A percentile compares a stretch with the other conserved stretches of the same genome.
phyloP scores from a whole-genome alignment of 2,797 vertebrate species.

The Chelon auratus region DNA sequence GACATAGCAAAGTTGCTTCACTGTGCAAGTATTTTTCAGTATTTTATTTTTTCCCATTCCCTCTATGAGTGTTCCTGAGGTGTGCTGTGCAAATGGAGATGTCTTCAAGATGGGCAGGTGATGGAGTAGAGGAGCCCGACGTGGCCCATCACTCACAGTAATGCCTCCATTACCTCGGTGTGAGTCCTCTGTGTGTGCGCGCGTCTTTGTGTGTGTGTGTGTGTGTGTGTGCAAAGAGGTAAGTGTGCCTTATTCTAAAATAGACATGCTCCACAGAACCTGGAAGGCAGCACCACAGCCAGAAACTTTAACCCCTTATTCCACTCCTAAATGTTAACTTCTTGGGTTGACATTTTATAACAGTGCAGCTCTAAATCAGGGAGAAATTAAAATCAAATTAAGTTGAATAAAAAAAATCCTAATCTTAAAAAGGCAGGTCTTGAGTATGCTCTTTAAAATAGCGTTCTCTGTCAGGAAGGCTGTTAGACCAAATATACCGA shows the following conservation, averaged over 20 bases:
- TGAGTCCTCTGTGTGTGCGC: slow-evolving; percentile 33
- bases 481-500: too few species aligned
- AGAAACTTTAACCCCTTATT: slow-evolving; percentile 16
- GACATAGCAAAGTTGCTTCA: slow-evolving; percentile 9
- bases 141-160: slow-evolving; percentile 75
- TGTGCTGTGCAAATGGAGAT: slow-evolving; percentile 76
- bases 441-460: too few species aligned
- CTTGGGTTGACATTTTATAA: slow-evolving; percentile 11
- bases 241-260: slow-evolving; percentile 56
- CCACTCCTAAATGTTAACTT: slow-evolving; percentile 1
- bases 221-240: slow-evolving; percentile 34
- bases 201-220: slow-evolving; percentile 17
- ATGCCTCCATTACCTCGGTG: slow-evolving; percentile 72
- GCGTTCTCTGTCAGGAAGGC: too few species aligned
- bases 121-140: slow-evolving; percentile 66
- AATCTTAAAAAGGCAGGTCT: too few species aligned
- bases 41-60: slow-evolving; percentile 10
- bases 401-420: too few species aligned
- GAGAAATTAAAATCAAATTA: not conserved
- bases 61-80: slow-evolving; percentile 47
- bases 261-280: slow-evolving; percentile 38
- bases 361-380: not conserved
- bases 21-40: slow-evolving; percentile 29
- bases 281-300: slow-evolving; percentile 14
- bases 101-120: slow-evolving; percentile 67